Evolutionary conservation across 2,797 vertebrate species (phyloP), one percentile per base, ranked within the genome.

Genomic region (Dromococcyx pavoninus): DNA sequence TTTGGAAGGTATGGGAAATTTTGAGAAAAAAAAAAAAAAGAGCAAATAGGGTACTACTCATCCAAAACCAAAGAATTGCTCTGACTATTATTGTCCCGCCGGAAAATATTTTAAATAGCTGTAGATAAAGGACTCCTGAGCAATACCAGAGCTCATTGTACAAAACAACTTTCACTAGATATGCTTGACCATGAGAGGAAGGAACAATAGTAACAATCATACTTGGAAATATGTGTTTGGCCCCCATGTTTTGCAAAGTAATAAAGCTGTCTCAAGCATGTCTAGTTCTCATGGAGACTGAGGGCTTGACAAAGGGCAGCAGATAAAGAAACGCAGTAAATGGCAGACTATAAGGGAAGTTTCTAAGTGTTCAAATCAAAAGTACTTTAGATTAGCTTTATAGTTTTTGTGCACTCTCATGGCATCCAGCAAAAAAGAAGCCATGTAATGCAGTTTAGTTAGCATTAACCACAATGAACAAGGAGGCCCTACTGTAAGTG

Each of bases 111-210:
- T 74, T 46, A 87, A 89, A 86, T 65, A 17, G 22, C 57, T 87
- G 8, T 12, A 93, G 92, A 95, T 95, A 94, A 69, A 54, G 54
- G 53, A n/a, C 37, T 89, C 33, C 71, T 89, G 92, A 96, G 88
- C 57, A 88, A 79, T 89, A 72, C 27, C 78, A 96, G 93, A 89
- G 37, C 43, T 87, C 28, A 18, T 17, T 92, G 65, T 33, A 58
- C 35, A 41, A 64, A 84, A 44, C 16, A 69, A 22, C 32, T 65
- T 89, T 58, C 15, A 10, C 43, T 72, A 80, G 86, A 86, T 74
- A 88, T 27, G 32, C 28, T 69, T 88, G 50, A 62, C 39, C 23
- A 17, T 60, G 66, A 87, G 22, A 81, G 46, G 41, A 95, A 88
- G 43, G 35, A 80, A 88, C 93, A 91, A 66, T 41, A 86, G 90